Base-by-base conservation (phyloP, 23 tunicate genomes). In the Styela plicata region DNA sequence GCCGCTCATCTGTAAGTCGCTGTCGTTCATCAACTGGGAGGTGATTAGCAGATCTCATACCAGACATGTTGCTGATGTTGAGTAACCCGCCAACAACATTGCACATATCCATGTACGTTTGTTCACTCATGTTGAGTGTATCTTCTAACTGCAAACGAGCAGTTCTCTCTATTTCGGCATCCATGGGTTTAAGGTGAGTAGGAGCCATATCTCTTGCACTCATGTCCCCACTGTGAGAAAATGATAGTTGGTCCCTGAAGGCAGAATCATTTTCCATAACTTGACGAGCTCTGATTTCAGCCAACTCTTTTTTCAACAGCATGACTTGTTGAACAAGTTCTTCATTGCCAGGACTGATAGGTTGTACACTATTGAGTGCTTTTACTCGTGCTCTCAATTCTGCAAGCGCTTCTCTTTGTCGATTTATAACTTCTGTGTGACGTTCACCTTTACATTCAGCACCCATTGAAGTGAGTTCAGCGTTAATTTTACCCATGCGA, bases 381-480 rank as follows among this genome's bases (percentile, higher is more conserved):
- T 88, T 93, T 1, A 93, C 70, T 64, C 90, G 68, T 23, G 87
- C 98, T 36, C 98, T 63, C 71, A 93, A 53, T 52, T 93, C 98
- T 30, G 94, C 93, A 25, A 93, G 75, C 1, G 98, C 98, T 88
- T 93, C 98, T 76, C 89, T 79, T 78, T 93, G 98, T 35, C 91
- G 33, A n/a, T 63, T 34, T 21, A 93, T 93, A 2, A 93, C 83
- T 34, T 93, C 92, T 26, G 86, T 79, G 70, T 93, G 98, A 0
- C 98, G 86, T 1, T 93, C 93, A 0, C 97, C 98, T 24, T 84
- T 64, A 70, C 98, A 93, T 52, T 77, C 89, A 1, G 98, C 94
- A 0, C 94, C 98, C 57, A 77, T n/a, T 3, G 78, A 74, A 16
- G 97, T 82, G 24, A 91, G 69, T 32, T 91, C 97, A 27, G 86